Evolutionary conservation across 2,797 vertebrate genomes (phyloP), one percentile per base, ranked within the genome.

Genomic region (Acanthornis magna): DNA sequence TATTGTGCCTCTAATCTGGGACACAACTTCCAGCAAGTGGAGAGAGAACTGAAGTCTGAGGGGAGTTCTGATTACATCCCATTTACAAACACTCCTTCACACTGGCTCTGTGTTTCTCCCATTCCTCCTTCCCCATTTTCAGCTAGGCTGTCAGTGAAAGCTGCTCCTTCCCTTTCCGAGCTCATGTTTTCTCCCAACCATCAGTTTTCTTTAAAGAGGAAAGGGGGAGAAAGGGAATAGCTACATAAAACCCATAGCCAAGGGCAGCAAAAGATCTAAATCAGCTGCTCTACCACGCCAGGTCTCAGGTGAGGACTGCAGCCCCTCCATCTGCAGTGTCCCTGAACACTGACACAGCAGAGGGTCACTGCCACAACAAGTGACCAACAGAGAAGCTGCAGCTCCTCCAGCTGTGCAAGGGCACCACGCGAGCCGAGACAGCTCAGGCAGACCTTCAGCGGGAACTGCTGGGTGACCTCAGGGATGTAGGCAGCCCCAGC

Each of bases 391-490:
- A 63, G 65, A 51, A 75, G 51, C 84, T 89, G 68, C 58, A 63
- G 36, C 77, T 82, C 60, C 81, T 78, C 58, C 78, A 81, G 77
- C 23, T 17, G 11, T 5, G 42, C 15, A 54, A 82, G 55, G 0
- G 2, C 55, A 58, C 45, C 10, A 36, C 1, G 2, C 29, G 13
- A 25, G 0, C 42, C 1, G 1, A 71, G 50, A 30, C 25, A 47
- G 0, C 1, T 10, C 40, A 89, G n/a, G 23, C 77, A 85, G 60
- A 81, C 43, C 82, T 99, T 99, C 55, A 98, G 84, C 0, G 98
- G 99, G 88, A 99, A 99, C 97, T 99, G 99, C 96, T 99, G 99
- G 5, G 98, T 98, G 96, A 99, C 98, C 74, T 98, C 98, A 0
- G 99, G 98, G 81, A 98, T 89, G 5, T 98, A 99, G 29, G 98